Percentiles rank a stretch among this genome's conserved stretches.
These are phyloP conservation scores for Ophiodon elongatus DNA, from an alignment of 2,113 vertebrate species.

Conservation along the genomic window DNA sequence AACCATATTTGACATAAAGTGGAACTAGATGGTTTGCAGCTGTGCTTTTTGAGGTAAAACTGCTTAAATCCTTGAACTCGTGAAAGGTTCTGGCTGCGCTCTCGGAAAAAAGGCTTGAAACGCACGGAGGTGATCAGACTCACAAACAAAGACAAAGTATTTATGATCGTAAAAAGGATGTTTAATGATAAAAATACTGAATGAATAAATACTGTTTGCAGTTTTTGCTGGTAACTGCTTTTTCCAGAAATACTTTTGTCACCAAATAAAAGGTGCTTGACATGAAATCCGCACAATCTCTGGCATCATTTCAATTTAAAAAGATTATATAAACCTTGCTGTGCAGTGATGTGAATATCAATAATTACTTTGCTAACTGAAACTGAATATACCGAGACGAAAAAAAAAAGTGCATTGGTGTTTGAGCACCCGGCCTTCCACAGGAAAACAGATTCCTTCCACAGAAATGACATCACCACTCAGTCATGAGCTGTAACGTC, in stretches of 20 bases:
- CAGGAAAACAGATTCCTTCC: conserved; percentile 30
- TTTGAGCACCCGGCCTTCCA: neutral
- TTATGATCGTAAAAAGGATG: neutral
- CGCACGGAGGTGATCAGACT: neutral
- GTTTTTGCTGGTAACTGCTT: neutral
- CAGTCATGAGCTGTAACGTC: conserved; percentile 57
- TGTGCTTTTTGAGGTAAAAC: neutral
- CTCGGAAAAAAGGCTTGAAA: neutral
- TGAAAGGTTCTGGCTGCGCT: neutral
- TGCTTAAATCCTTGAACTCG: neutral
- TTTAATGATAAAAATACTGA: neutral
- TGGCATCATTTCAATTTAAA: neutral
- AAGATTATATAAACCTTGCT: neutral
- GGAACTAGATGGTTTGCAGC: conserved; percentile 28
- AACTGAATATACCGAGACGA: neutral
- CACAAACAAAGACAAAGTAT: neutral
- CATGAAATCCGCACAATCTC: neutral
- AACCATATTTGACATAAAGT: conserved; percentile 1
- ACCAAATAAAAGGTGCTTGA: neutral
- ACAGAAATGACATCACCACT: conserved; percentile 64
- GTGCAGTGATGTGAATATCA: neutral
- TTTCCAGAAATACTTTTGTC: neutral
- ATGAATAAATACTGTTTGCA: neutral
- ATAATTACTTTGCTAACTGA: too few relatives aligned
- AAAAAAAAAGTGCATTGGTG: neutral